A percentile compares a stretch with the other conserved stretches of the same genome.
Evolutionary conservation across 1,140 invertebrate genomes (phyloP).

Genomic region (Anastrepha ludens): DNA sequence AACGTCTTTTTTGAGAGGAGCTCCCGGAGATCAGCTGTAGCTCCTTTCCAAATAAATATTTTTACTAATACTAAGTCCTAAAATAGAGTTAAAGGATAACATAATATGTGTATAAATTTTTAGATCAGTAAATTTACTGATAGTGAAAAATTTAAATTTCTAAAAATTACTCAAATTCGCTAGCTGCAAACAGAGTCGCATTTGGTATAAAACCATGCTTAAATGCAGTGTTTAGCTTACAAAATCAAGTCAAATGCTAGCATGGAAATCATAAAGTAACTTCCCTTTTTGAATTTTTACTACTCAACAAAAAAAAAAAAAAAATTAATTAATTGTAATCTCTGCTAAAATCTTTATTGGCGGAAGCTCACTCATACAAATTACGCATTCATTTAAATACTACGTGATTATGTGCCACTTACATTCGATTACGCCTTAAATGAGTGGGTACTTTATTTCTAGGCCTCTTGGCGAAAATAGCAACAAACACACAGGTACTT

Average conservation of each 20-base stretch:
- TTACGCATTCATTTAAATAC: conserved; percentile 9
- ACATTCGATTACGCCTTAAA: neutral
- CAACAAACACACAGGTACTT: neutral
- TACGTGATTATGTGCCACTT: neutral
- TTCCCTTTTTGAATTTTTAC: neutral
- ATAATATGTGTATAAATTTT: too few relatives aligned
- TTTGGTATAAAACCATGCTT: too few relatives aligned
- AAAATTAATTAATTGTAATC: neutral
- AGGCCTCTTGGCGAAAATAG: neutral
- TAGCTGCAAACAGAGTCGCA: too few relatives aligned
- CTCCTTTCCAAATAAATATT: too few relatives aligned
- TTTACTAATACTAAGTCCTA: too few relatives aligned
- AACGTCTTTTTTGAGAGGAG: too few relatives aligned
- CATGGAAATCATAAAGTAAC: neutral
- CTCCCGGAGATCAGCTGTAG: too few relatives aligned
- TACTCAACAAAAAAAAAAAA: neutral
- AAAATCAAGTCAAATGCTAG: neutral
- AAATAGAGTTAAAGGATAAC: too few relatives aligned
- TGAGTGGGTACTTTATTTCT: conserved; percentile 1
- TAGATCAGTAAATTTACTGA: too few relatives aligned
- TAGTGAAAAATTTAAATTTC: too few relatives aligned
- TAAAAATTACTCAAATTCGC: too few relatives aligned
- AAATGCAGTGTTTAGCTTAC: too few relatives aligned
- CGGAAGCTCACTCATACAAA: neutral
- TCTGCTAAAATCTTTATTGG: conserved; percentile 10